Evolutionary conservation across 2,113 vertebrate genomes (phyloP).

Genomic region (Corythaixoides concolor): DNA sequence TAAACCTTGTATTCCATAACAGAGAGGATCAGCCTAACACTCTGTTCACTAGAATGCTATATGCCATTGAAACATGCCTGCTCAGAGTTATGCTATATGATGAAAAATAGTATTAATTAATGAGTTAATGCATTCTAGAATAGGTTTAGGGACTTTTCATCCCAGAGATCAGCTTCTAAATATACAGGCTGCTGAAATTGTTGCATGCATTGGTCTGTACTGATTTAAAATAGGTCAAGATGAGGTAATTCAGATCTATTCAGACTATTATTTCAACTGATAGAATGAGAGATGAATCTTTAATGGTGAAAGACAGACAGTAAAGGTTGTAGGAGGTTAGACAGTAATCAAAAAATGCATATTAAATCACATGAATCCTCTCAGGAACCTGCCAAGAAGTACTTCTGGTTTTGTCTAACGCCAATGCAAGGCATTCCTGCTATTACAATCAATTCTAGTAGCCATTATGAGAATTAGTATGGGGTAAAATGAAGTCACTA

Average conservation of each 20-base stretch:
- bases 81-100: not conserved
- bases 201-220: not conserved
- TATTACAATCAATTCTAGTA: constrained; percentile 71
- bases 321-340: constrained; percentile 75
- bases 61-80: not conserved
- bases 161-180: not conserved
- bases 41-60: not conserved
- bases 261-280: constrained; percentile 66
- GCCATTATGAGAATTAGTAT: constrained; percentile 64
- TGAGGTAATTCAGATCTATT: constrained; percentile 57
- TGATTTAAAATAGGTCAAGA: constrained; percentile 63
- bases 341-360: constrained; percentile 75
- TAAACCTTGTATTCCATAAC: not conserved
- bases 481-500: constrained; percentile 45
- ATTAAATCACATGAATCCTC: constrained; percentile 71
- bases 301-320: constrained; percentile 72
- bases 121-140: not conserved
- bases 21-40: not conserved
- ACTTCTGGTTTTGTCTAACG: constrained; percentile 51
- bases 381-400: constrained; percentile 58
- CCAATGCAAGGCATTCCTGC: constrained; percentile 34
- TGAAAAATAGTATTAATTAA: not conserved
- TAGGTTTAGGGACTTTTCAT: not conserved
- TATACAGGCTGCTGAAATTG: not conserved
- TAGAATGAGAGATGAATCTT: constrained; percentile 71